Base-by-base conservation (phyloP, 2,797 vertebrate species). In the Falco peregrinus region DNA sequence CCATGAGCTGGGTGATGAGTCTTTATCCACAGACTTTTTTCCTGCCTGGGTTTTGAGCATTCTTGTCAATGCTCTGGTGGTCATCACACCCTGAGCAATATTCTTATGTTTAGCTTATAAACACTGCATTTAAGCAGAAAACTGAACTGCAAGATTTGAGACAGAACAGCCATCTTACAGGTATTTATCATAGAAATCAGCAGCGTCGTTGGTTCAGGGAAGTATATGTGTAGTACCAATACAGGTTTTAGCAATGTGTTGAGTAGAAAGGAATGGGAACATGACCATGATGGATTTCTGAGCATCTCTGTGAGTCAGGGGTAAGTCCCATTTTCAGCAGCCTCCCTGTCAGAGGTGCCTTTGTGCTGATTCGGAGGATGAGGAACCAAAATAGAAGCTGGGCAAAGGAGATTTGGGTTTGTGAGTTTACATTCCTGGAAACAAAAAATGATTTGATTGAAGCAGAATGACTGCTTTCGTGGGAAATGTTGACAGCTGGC, bases 151-250 rank as follows among this genome's bases (percentile, higher is more conserved):
- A 20, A 47, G 31, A 37, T 29, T 25, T 59, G 45, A 29, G 60
- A 43, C 25, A 29, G 15, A 81, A 16, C 11, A 63, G 25, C 7
- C 0, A 0, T 28, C 25, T 75, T 39, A n/a, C 50, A 45, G 35
- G 28, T 35, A 14, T 54, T 82, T 78, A 33, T 50, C 1, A 0
- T 2, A 31, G 39, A 35, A 43, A 85, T 51, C 21, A 28, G 70
- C 20, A 60, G 11, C 9, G 13, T 50, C 35, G 22, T 26, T 26
- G 18, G 19, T 53, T 50, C 65, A 28, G 41, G n/a, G 11, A 45
- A 28, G 8, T 26, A 2, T 12, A 3, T 31, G 13, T 48, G 45
- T 54, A 63, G 21, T 54, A 28, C 67, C 41, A 41, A 45, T 7
- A 31, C 17, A n/a, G 53, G 48, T 20, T 71, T 53, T 22, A 57